Conservation (phyloP, 2,888 invertebrate genomes). For the Brachycybe producta region DNA sequence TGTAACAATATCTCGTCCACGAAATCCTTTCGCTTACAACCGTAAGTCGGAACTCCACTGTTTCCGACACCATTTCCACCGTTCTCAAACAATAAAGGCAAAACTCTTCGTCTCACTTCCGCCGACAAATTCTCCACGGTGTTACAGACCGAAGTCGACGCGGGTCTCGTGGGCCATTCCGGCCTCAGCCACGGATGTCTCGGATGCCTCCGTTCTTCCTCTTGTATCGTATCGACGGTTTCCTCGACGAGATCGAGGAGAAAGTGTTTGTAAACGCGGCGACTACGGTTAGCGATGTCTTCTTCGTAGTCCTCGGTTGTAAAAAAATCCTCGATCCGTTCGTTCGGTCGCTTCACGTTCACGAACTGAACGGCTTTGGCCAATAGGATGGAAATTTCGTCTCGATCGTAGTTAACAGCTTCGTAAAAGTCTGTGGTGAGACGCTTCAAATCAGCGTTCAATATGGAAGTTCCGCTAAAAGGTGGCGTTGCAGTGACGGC, state of each 20-base stretch:
- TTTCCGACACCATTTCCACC: slow-evolving; percentile 42
- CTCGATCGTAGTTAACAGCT: background rate
- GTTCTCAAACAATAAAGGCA: slow-evolving; percentile 39
- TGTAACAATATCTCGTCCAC: slow-evolving; percentile 57
- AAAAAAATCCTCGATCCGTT: background rate
- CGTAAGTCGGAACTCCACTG: slow-evolving; percentile 49
- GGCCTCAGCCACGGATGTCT: slow-evolving; percentile 42
- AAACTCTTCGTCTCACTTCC: slow-evolving; percentile 41
- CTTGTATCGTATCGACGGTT: slow-evolving; percentile 31
- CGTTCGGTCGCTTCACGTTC: too few relatives aligned
- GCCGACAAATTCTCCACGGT: slow-evolving; percentile 39
- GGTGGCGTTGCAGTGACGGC: slow-evolving; percentile 1
- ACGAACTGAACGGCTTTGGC: slow-evolving; percentile 1
- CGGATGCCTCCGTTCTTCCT: slow-evolving; percentile 23
- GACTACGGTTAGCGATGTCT: slow-evolving; percentile 22
- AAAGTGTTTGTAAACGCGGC: slow-evolving; percentile 29
- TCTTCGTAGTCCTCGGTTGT: background rate
- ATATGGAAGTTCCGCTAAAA: background rate
- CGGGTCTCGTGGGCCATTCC: slow-evolving; percentile 28
- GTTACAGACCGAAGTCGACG: slow-evolving; percentile 35
- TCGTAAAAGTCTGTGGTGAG: background rate
- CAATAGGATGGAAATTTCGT: background rate
- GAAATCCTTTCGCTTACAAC: slow-evolving; percentile 50
- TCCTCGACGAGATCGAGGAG: slow-evolving; percentile 34
- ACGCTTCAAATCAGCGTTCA: background rate